phyloP scores from a whole-genome alignment of 2,113 vertebrate genomes.

The Nibea coibor region DNA sequence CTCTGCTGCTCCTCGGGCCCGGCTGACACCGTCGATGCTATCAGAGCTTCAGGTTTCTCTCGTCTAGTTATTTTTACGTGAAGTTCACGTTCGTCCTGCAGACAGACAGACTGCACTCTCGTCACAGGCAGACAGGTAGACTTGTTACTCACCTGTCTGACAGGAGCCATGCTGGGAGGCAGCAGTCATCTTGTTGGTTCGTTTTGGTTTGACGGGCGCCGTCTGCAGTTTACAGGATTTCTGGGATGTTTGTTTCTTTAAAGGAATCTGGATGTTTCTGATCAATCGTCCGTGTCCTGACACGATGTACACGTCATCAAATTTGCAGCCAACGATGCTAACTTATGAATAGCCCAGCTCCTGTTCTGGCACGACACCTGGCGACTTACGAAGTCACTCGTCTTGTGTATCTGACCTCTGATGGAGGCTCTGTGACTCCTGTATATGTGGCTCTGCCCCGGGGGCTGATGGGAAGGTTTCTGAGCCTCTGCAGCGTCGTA shows the following conservation, averaged over 20 bases:
- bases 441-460: not conserved
- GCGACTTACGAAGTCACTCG: no score
- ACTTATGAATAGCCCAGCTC: no score
- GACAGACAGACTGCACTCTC: no score
- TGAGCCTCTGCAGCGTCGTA: not conserved
- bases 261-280: not conserved
- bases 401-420: constrained; percentile 7
- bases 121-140: no score
- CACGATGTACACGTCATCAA: no score
- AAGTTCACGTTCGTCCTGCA: no score
- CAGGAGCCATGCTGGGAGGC: not conserved
- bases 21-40: not conserved
- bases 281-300: not conserved
- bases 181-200: not conserved
- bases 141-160: not conserved
- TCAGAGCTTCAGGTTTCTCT: not conserved
- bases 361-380: no score
- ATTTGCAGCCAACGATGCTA: no score
- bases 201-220: not conserved
- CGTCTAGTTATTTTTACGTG: no score
- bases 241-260: not conserved
- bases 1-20: not conserved
- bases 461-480: constrained; percentile 23
- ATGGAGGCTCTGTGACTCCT: not conserved
- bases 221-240: not conserved